Conservation (phyloP, 2,888 invertebrate species). For the Pasiphila rectangulata region DNA sequence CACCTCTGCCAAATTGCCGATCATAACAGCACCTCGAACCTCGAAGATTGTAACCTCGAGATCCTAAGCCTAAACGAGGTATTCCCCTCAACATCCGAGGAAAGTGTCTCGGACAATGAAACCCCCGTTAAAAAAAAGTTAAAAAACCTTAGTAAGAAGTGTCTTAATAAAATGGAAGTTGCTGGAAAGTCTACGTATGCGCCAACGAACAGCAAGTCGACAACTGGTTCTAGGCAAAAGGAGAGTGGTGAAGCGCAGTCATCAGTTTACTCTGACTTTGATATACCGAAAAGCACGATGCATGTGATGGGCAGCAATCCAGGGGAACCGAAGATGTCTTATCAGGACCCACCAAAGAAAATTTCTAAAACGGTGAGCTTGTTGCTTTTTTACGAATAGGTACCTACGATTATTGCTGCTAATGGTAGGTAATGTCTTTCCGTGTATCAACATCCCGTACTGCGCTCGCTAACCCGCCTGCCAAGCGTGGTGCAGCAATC, state of each 20-base stretch:
- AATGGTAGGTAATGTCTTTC: no score
- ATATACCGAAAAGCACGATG: constrained; percentile 71
- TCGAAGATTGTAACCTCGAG: constrained; percentile 71
- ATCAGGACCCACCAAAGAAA: constrained; percentile 70
- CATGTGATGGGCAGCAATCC: constrained; percentile 73
- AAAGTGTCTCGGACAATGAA: constrained; percentile 69
- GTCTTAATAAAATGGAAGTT: constrained; percentile 44
- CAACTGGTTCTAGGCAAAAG: constrained; percentile 59
- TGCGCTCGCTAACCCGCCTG: no score
- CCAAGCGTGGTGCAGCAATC: no score
- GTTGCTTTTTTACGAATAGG: no score
- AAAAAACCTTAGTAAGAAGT: constrained; percentile 47
- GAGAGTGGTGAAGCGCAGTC: constrained; percentile 54
- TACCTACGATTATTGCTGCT: no score
- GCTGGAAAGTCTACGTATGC: constrained; percentile 52
- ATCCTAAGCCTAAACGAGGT: constrained; percentile 71
- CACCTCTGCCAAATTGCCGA: constrained; percentile 66
- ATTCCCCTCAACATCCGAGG: constrained; percentile 75
- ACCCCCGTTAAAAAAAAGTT: constrained; percentile 49
- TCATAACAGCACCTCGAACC: constrained; percentile 46
- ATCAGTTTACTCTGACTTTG: constrained; percentile 64
- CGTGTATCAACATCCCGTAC: no score
- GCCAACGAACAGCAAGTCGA: constrained; percentile 71
- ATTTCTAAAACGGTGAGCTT: constrained; percentile 68
- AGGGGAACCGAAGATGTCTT: constrained; percentile 73